Evolutionary conservation across 2,888 invertebrate genomes (phyloP), one percentile per base, ranked within the genome.

Genomic region (Ennomos fuscantarius): DNA sequence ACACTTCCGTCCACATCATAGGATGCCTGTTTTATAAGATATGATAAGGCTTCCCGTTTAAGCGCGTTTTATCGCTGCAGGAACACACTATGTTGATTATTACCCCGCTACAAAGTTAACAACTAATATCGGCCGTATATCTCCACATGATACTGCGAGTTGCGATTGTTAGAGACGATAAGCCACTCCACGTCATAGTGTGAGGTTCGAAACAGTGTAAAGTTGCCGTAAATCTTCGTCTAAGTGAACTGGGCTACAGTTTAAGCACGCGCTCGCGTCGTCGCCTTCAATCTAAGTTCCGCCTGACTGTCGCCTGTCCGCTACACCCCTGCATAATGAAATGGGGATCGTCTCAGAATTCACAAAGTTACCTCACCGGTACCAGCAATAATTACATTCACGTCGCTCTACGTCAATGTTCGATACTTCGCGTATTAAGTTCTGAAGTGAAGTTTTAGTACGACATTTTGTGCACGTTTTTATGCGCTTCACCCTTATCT

Each of bases 271-370:
- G 85, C 84, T 76, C 77, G 80, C 85, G 84, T 87, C 87, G 83
- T 73, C 85, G 82, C 79, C 86, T 88, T 87, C 89, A 91, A 92
- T 92, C 89, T 92, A 92, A 92, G 86, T 92, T 92, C 87, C 79
- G 81, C 81, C 72, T 74, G 77, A 76, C 73, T 67, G 80, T 74
- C 74, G 81, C 81, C 83, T 85, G 86, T 83, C 86, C 84, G 82
- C 82, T 80, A 83, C 84, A 84, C 82, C 79, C 76, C 76, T 86
- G 87, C 86, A 91, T 91, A 91, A 90, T 91, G 85, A 86, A 89
- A 85, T 76, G 76, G 81, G 78, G 74, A 80, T 81, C 81, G 77
- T 77, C 78, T 78, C 74, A 79, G 82, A 81, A 84, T 85, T 77
- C 81, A 70, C 79, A 79, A 81, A 82, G 74, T 80, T 83, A 73